Evolutionary conservation across 2,113 vertebrate species (phyloP).

Genomic region (Lepus europaeus): DNA sequence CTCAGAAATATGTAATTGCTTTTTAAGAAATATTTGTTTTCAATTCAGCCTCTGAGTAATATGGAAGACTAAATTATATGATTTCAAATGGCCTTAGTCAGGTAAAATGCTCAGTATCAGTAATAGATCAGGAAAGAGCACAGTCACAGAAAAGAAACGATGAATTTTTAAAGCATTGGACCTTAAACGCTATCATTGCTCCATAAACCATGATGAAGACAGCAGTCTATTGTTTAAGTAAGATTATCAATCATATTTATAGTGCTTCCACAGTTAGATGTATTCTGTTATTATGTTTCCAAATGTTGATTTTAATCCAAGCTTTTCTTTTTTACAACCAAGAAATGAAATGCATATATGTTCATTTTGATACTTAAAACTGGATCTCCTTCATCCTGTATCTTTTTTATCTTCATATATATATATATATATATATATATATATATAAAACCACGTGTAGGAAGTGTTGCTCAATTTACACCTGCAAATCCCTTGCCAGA

Average conservation of each 20-base stretch:
- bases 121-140: slow-evolving; percentile 45
- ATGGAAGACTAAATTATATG: slow-evolving; percentile 50
- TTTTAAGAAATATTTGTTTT: slow-evolving; percentile 76
- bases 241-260: slow-evolving; percentile 17
- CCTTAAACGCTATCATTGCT: slow-evolving; percentile 49
- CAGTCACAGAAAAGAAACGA: slow-evolving; percentile 55
- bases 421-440: no score
- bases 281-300: not conserved
- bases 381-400: slow-evolving; percentile 26
- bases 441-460: not conserved
- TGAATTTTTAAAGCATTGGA: slow-evolving; percentile 59
- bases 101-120: slow-evolving; percentile 2
- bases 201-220: slow-evolving; percentile 28
- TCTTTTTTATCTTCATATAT: not conserved
- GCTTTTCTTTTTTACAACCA: not conserved
- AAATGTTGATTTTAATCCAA: slow-evolving; percentile 15
- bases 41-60: slow-evolving; percentile 55
- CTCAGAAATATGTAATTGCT: slow-evolving; percentile 57
- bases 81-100: slow-evolving; percentile 48
- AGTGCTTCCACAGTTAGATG: slow-evolving; percentile 4
- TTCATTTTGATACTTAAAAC: slow-evolving; percentile 4
- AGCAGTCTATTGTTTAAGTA: slow-evolving; percentile 1
- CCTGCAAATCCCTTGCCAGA: not conserved
- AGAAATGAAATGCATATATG: not conserved
- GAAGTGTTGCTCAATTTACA: not conserved